phyloP scores from a whole-genome alignment of 2,113 vertebrate genomes.

The Todiramphus chloris region DNA sequence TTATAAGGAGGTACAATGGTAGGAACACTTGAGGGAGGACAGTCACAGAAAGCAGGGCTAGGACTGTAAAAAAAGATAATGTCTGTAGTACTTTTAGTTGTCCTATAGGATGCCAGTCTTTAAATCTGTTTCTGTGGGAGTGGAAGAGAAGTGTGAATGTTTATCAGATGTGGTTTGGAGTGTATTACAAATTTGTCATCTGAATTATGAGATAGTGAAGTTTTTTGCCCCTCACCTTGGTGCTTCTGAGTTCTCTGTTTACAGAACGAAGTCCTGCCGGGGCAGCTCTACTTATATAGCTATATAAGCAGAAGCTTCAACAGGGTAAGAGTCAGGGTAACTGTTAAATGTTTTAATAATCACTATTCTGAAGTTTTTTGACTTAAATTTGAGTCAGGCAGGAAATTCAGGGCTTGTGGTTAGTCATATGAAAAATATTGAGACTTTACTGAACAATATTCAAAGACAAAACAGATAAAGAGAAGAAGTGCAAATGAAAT shows the following conservation, averaged over 20 bases:
- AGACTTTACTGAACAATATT: not conserved
- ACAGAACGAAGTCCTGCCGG: not conserved
- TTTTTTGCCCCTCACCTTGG: accelerated
- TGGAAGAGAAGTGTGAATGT: not conserved
- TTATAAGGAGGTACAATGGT: not conserved
- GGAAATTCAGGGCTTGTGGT: not conserved
- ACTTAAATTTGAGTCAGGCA: not conserved
- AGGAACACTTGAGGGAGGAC: not conserved
- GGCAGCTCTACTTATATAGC: not conserved
- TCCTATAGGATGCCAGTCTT: not conserved
- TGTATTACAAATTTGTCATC: not conserved
- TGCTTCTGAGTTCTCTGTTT: not conserved
- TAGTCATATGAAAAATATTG: not conserved
- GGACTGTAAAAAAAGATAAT: not conserved
- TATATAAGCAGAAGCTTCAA: not conserved
- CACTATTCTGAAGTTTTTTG: not conserved
- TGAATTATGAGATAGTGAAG: not conserved
- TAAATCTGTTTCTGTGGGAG: not conserved
- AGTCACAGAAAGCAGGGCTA: not conserved
- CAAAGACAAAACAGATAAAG: not conserved
- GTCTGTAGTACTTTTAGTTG: not conserved
- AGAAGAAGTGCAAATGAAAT: not conserved
- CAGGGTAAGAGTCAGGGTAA: not conserved
- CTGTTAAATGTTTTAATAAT: not conserved
- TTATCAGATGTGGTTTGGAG: not conserved